Evolutionary conservation across 2,888 invertebrate genomes (phyloP), one percentile per base, ranked within the genome.

Genomic region (Chymomyza amoena): DNA sequence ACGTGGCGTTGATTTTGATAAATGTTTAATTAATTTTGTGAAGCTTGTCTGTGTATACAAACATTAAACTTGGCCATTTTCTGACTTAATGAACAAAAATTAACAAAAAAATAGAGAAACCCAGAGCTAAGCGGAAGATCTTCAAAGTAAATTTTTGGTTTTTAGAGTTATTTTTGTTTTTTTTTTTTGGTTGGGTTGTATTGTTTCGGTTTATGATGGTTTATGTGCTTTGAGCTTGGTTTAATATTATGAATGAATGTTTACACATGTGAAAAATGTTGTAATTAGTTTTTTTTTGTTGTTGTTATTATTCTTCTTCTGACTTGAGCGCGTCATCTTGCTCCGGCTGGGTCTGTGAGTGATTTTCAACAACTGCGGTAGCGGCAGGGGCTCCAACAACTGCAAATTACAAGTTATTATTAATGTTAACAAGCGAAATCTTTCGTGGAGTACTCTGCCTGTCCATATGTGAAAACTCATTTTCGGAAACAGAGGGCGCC

Each of bases 351-450:
- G 79, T 62, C 72, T 76, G 66, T 70, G 72, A 74, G 81, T 88
- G 81, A 86, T 88, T 86, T 81, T 85, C 88, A 81, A 82, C 81
- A 81, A 81, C 87, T 81, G 68, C 80, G 73, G 73, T 70, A 73
- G 71, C 61, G 77, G 77, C 79, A 25, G 57, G 54, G 54, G 25
- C 57, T 25, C 57, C 28, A 25, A 71, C 81, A 80, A 84, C 89
- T 87, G 87, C 83, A 84, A 84, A 88, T 88, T 88, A 84, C 89
- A 84, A 88, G 85, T 82, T 88, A 84, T 88, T 87, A 85, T 80
- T 88, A 87, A 84, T 89, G 84, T 82, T 88, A 88, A 88, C 89
- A 89, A 89, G 89, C 89, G 88, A 89, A 90, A 82, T 87, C 84
- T 76, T 45, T 71, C 68, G 60, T 74, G 73, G 73, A 74, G 32